Evolutionary conservation across 2,797 vertebrate genomes (phyloP), one percentile per base, ranked within the genome.

Genomic region (Momotus momota): DNA sequence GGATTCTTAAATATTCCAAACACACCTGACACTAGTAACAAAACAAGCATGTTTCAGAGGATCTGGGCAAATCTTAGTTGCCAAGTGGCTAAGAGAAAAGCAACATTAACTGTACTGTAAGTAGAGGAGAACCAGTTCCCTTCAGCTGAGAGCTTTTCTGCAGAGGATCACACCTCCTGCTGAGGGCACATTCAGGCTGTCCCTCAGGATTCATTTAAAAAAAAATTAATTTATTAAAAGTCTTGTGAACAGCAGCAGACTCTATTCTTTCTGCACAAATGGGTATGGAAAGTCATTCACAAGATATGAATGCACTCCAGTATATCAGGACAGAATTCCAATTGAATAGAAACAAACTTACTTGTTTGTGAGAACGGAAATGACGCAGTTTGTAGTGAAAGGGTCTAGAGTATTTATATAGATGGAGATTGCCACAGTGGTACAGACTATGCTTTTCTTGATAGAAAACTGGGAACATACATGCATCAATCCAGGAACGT

Each of bases 341-440:
- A 95, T 17, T 65, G 91, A 90, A 94, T n/a, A 9, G 67, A 93
- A 96, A 87, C 85, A 78, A 85, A 92, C 5, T 8, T 43, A 92
- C 80, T 31, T 85, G 67, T 85, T 86, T 87, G 75, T 80, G 65
- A 93, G 67, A 92, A 83, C 25, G 51, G 72, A 91, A 96, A 72
- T 27, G 20, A 88, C 0, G 17, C n/a, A 54, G 49, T 88, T 90
- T 75, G 77, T 10, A 27, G 66, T 20, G 62, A 93, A 93, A 91
- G 61, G 41, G 51, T 72, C 73, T 71, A 31, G 12, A 81, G 73
- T 69, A 52, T 51, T 90, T 72, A 46, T 52, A 81, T 18, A 67
- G 60, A 71, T 31, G 54, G 61, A 82, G 79, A 43, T 5, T 89
- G 61, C 52, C 69, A 80, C 46, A 74, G 67, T 48, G 72, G 49